These are phyloP conservation scores for Ectemnius lituratus DNA, from an alignment of 2,888 invertebrate genomes.

Conservation along the genomic window DNA sequence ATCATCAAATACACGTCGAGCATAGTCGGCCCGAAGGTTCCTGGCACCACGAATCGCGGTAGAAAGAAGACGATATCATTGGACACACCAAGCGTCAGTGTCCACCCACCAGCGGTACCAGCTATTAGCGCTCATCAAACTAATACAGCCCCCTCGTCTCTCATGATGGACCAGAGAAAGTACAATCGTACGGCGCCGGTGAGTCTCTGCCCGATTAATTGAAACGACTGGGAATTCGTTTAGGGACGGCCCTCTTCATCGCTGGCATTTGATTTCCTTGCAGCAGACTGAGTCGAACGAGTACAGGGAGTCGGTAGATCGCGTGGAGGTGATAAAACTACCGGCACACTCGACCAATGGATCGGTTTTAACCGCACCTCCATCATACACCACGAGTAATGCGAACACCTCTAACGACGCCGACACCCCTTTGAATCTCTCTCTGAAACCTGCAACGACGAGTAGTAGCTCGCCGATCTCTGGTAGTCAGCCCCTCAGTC, in stretches of 20 bases:
- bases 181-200: slow-evolving; percentile 69
- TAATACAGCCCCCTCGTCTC: slow-evolving; percentile 68
- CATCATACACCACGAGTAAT: slow-evolving; percentile 79
- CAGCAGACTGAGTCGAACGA: slow-evolving; percentile 69
- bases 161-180: slow-evolving; percentile 79
- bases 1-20: slow-evolving; percentile 94
- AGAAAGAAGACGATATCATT: slow-evolving; percentile 93
- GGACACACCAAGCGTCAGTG: slow-evolving; percentile 85
- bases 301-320: slow-evolving; percentile 79
- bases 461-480: slow-evolving; percentile 70
- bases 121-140: slow-evolving; percentile 71
- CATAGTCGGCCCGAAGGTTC: slow-evolving; percentile 90
- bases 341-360: slow-evolving; percentile 81
- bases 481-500: slow-evolving; percentile 74
- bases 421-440: slow-evolving; percentile 90
- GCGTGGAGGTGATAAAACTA: slow-evolving; percentile 90
- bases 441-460: slow-evolving; percentile 84
- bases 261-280: slow-evolving; percentile 18
- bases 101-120: slow-evolving; percentile 79
- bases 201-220: not conserved
- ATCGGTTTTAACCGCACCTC: slow-evolving; percentile 77
- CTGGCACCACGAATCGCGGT: slow-evolving; percentile 90
- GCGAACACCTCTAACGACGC: slow-evolving; percentile 80
- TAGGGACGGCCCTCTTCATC: not conserved
- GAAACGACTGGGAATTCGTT: not conserved